Evolutionary conservation across 1,140 invertebrate genomes (phyloP), one percentile per base, ranked within the genome.

Genomic region (Dufourea novaeangliae): DNA sequence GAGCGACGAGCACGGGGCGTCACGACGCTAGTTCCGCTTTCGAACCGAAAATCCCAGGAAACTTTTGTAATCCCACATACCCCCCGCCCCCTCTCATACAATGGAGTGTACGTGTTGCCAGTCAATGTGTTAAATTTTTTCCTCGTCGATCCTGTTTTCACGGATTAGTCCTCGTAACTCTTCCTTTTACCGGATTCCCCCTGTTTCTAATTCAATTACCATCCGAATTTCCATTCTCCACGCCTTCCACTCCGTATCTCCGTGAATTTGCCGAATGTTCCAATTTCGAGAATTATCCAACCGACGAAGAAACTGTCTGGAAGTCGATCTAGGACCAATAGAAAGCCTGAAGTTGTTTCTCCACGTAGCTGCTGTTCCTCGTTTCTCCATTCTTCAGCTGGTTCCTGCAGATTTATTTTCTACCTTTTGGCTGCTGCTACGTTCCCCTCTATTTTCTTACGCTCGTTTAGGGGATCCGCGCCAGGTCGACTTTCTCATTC

Each of bases 11-110:
- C 46, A 11, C 6, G 12, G 27, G 34, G 20, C 34, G 59, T 62
- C 59, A n/a, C 54, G 67, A 32, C 39, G 37, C 2, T 63, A 44
- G n/a, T 46, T 34, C 34, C 34, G 54, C 14, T 64, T 29, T 39
- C 34, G 25, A 54, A 41, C 14, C 54, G 50, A 61, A 46, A 32
- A 32, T 78, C 52, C 41, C 2, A 8, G 5, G 37, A 72, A 75
- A 72, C 66, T 80, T 83, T 78, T 37, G 27, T 59, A 64, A 83
- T 78, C 70, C 68, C n/a, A n/a, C n/a, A n/a, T n/a, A n/a, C n/a
- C n/a, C n/a, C n/a, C n/a, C n/a, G n/a, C 37, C 67, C 25, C 34
- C 5, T 12, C 44, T 50, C 34, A 12, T 5, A 46, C 52, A 66
- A 73, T 17, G 46, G 32, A 64, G 25, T 14, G 71, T 52, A 29